Conservation (phyloP, 2,888 invertebrate genomes). For the Epistrophella euchroma region DNA sequence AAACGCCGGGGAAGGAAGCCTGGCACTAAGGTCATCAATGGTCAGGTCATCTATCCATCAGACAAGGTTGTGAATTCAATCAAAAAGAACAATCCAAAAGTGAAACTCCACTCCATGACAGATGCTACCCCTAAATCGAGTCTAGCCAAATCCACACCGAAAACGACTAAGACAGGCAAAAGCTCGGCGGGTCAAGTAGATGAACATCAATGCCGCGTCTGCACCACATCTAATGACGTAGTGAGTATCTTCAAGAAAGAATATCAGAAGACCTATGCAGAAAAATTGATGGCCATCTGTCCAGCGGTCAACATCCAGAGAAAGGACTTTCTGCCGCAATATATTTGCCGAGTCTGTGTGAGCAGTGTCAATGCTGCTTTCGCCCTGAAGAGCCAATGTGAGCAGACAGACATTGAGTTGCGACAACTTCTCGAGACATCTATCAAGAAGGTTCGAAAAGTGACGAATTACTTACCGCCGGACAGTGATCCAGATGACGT, state of each 20-base stretch:
- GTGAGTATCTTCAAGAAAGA: conserved; percentile 81
- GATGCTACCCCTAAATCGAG: background rate
- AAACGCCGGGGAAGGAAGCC: conserved; percentile 67
- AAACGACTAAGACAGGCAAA: conserved; percentile 69
- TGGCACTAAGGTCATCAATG: conserved; percentile 66
- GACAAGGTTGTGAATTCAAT: conserved; percentile 20
- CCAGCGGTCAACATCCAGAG: conserved; percentile 82
- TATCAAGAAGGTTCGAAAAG: conserved; percentile 81
- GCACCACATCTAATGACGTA: conserved; percentile 80
- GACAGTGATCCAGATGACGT: conserved; percentile 80
- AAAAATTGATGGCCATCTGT: conserved; percentile 83
- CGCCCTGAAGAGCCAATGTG: conserved; percentile 82
- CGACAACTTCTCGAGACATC: conserved; percentile 83
- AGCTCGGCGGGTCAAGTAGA: conserved; percentile 77
- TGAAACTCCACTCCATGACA: background rate
- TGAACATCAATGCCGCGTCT: conserved; percentile 82
- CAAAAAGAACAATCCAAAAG: conserved; percentile 21
- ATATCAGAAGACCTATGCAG: conserved; percentile 81
- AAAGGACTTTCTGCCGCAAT: conserved; percentile 84
- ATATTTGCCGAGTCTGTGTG: conserved; percentile 82
- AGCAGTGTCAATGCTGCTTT: conserved; percentile 82
- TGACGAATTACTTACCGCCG: conserved; percentile 80
- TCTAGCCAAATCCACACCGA: conserved; percentile 43
- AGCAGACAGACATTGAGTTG: conserved; percentile 82
- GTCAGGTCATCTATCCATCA: conserved; percentile 54